Evolutionary conservation across 2,113 vertebrate genomes (phyloP), one percentile per base, ranked within the genome.

Genomic region (Stictonetta naevosa): DNA sequence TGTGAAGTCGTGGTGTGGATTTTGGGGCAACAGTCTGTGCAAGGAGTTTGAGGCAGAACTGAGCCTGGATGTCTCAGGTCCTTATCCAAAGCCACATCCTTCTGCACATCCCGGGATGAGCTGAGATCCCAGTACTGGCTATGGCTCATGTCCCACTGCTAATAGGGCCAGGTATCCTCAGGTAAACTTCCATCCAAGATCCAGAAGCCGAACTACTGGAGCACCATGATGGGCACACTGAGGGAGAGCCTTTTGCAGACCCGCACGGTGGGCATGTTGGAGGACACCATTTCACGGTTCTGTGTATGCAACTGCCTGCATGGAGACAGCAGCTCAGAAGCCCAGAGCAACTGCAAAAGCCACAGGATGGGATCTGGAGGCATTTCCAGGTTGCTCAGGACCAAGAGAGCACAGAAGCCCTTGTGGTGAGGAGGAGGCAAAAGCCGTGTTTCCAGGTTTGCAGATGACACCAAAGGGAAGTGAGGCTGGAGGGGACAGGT

Each of bases 101-200:
- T 64, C 50, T 63, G 33, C 38, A 52, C 46, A 73, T 59, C 31
- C 59, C 3, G 4, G 11, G 13, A 12, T 16, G 21, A 20, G 33
- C 73, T n/a, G 38, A 82, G 40, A 63, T 58, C 13, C 44, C 77
- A 52, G 26, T 36, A 52, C 46, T 53, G 48, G 75, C 29, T 26
- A 1, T 0, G 0, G 63, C 62, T 82, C 62, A 13, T 33, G 12
- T 40, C 62, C 34, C 17, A 17, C 34, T 38, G 3, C 14, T 21
- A 64, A 90, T 19, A 48, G 38, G 12, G 11, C 21, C 40, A 74
- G 62, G 22, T 8, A 82, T 91, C 33, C 69, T 77, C 60, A 87
- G 69, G 19, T 55, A 73, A 60, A 22, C 12, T 11, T 52, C 34
- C 62, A 36, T 22, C 33, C 13, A 26, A 66, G 19, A 50, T 18